A percentile compares a stretch with the other conserved stretches of the same genome.
Evolutionary conservation across 2,113 vertebrate species (phyloP).

Genomic region (Tragelaphus buxtoni): DNA sequence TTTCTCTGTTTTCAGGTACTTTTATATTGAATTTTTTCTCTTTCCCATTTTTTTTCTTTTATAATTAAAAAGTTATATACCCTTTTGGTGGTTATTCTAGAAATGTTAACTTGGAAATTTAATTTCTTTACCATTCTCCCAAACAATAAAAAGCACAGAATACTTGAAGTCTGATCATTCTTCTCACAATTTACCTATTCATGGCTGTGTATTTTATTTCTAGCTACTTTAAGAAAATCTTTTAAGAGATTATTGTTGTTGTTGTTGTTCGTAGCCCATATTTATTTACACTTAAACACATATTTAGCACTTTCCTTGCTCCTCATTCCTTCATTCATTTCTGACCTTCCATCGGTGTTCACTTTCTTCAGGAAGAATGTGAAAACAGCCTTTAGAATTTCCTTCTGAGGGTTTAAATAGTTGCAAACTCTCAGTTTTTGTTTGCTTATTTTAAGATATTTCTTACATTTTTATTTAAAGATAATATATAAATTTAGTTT

Average conservation of each 20-base stretch:
- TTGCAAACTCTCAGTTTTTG: neutral
- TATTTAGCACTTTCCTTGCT: neutral
- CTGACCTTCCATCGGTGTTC: neutral
- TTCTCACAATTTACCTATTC: neutral
- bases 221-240: neutral
- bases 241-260: neutral
- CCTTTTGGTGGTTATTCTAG: neutral
- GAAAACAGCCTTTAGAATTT: neutral
- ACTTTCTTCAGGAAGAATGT: neutral
- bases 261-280: neutral
- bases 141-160: neutral
- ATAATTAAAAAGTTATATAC: neutral
- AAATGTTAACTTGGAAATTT: neutral
- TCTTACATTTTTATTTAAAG: neutral
- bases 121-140: neutral
- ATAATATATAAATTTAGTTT: neutral
- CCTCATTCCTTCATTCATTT: neutral
- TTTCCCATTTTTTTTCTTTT: neutral
- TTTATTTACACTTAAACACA: neutral
- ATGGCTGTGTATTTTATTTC: neutral
- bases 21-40: neutral
- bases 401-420: neutral
- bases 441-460: constrained; percentile 14
- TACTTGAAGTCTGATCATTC: neutral
- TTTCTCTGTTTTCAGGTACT: neutral